A percentile compares a stretch with the other conserved stretches of the same genome.
Conservation (phyloP, 2,113 vertebrate species). For the Alethe diademata region DNA sequence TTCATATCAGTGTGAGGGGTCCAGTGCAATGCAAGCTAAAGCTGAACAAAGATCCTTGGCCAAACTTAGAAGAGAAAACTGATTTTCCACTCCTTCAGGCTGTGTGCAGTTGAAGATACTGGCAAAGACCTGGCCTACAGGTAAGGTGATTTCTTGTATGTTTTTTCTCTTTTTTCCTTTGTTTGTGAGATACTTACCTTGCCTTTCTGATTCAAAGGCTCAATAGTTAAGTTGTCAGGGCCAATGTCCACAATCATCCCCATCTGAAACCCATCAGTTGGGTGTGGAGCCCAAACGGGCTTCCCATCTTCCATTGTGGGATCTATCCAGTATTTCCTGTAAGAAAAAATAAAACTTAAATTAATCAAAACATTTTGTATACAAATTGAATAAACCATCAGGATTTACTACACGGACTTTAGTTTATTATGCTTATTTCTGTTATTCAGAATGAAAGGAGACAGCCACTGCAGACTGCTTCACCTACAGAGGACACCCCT, state of each 20-base stretch:
- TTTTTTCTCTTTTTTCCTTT: neutral
- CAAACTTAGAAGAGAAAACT: neutral
- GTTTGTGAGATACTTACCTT: slow-evolving; percentile 80
- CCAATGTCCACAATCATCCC: slow-evolving; percentile 97
- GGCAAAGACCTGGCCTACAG: neutral
- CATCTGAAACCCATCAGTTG: slow-evolving; percentile 94
- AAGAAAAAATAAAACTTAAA: neutral
- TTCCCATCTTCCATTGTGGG: slow-evolving; percentile 93
- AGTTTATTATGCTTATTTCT: neutral
- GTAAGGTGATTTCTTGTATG: neutral
- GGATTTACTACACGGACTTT: neutral
- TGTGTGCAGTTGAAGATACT: neutral
- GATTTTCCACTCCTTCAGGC: neutral
- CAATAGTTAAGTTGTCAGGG: slow-evolving; percentile 89
- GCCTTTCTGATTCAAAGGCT: slow-evolving; percentile 86
- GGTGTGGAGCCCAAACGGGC: slow-evolving; percentile 96
- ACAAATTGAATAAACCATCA: neutral
- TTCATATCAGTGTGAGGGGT: neutral
- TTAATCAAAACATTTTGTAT: neutral
- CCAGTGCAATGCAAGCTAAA: neutral
- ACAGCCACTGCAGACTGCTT: neutral
- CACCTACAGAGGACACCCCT: neutral
- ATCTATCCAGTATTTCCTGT: slow-evolving; percentile 57
- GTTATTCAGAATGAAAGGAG: neutral
- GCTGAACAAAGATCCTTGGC: neutral